Base-by-base conservation (phyloP, 2,113 vertebrate genomes). In the Neolamprologus caudopunctatus region DNA sequence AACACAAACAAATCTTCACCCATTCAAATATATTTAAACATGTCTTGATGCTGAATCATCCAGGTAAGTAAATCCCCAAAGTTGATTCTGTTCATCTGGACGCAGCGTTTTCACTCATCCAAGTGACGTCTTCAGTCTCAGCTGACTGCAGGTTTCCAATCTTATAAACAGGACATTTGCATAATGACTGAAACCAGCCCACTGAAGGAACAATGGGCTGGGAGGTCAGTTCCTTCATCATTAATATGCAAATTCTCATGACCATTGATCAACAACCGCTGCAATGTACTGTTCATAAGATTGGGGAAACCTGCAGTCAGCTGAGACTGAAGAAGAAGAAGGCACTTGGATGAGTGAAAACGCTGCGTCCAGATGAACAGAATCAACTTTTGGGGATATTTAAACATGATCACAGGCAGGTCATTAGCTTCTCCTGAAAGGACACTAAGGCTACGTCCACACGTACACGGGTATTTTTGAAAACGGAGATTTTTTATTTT, bases 101-200 rank as follows among this genome's bases (percentile, higher is more conserved):
- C 1, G n/a, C 7, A 4, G n/a, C 2, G 3, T 54, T 54, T 24
- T 7, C 53, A 24, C n/a, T 54, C 53, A 24, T 54, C 10, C n/a
- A 54, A 0, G 53, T 12, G 53, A 54, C 10, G 0, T 24, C 53
- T 54, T 24, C 53, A 12, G n/a, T 54, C n/a, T 54, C n/a, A 21
- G n/a, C 51, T 4, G 51, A 54, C 10, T 54, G 53, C 53, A 54
- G 53, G 53, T 24, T 54, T 54, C 50, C 51, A 21, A 21, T 21
- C n/a, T 33, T 33, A 33, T 33, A 8, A 53, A 51, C 50, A 2
- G 9, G 0, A 51, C 1, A 51, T 51, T 53, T 11, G 51, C 51
- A 53, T 53, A 53, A 53, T 53, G 51, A 53, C 51, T 53, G 51
- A 53, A 53, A 21, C 19, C 19, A 53, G 2, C 51, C 51, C 51